phyloP scores from a whole-genome alignment of 30 jellyfish, hydroid and myxozoan species.

The Mastigias papua region DNA sequence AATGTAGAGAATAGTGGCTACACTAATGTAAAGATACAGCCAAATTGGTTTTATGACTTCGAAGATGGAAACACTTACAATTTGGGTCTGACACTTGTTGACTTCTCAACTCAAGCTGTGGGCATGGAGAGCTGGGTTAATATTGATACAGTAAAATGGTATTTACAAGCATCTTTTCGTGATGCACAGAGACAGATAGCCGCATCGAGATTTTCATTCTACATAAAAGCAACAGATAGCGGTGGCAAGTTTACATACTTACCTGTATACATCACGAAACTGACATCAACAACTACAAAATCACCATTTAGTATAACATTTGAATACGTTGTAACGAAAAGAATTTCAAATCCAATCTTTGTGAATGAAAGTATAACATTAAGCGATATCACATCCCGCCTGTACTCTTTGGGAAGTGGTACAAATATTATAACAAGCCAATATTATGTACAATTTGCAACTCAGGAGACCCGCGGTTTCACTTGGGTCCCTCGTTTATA shows the following conservation, averaged over 20 bases:
- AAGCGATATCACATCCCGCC: conserved; percentile 52
- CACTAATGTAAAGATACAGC: conserved; percentile 33
- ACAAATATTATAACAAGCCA: conserved; percentile 22
- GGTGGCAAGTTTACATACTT: conserved; percentile 65
- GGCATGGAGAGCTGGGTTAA: conserved; percentile 68
- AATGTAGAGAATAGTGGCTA: conserved; percentile 71
- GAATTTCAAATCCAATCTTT: background rate
- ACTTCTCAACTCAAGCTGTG: conserved; percentile 29
- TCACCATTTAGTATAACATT: conserved; percentile 82
- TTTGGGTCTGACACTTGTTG: conserved; percentile 45
- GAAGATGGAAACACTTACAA: conserved; percentile 86
- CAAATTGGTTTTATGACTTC: conserved; percentile 78
- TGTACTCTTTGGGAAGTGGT: conserved; percentile 38
- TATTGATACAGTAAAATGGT: conserved; percentile 20
- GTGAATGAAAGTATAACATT: conserved; percentile 53
- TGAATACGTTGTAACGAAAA: conserved; percentile 22
- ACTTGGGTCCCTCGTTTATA: conserved; percentile 45
- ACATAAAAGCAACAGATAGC: conserved; percentile 79
- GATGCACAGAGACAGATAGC: conserved; percentile 54
- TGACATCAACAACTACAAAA: conserved; percentile 15
- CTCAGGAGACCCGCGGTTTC: conserved; percentile 49
- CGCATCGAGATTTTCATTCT: conserved; percentile 21
- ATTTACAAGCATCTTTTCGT: conserved; percentile 45
- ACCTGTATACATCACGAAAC: conserved; percentile 32
- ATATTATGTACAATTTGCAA: conserved; percentile 34